phyloP scores from a whole-genome alignment of 2,797 vertebrate species.

The Sternotherus odoratus region DNA sequence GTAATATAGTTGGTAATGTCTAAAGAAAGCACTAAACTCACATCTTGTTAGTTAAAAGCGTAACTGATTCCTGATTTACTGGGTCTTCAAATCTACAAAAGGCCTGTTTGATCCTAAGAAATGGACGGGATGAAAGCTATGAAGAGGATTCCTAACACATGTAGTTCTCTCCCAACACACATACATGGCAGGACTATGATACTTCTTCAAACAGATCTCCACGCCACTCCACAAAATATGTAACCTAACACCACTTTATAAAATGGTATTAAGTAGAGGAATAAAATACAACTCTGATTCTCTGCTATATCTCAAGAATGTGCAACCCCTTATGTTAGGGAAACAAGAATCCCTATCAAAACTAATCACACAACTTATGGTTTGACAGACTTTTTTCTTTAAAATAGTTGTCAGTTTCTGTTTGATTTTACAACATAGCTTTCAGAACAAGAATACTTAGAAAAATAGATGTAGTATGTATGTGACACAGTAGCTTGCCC shows the following conservation, averaged over 20 bases:
- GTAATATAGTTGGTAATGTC: not conserved
- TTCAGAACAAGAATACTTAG: not conserved
- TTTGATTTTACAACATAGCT: not conserved
- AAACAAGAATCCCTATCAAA: not conserved
- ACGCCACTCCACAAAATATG: not conserved
- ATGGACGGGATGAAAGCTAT: not conserved
- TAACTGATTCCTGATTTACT: not conserved
- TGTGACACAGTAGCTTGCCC: not conserved
- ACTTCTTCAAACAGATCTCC: fast-evolving
- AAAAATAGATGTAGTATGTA: not conserved
- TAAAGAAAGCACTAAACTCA: not conserved
- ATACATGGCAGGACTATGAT: not conserved
- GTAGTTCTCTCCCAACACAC: not conserved
- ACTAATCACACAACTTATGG: not conserved
- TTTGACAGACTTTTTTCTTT: not conserved
- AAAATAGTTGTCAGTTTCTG: not conserved
- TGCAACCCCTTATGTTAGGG: not conserved
- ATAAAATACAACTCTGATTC: not conserved
- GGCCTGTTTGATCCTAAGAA: not conserved
- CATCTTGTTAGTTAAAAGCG: not conserved
- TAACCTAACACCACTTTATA: not conserved
- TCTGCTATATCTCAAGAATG: not conserved
- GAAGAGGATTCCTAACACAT: not conserved
- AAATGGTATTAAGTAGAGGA: not conserved
- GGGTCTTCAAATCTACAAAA: not conserved